Evolutionary conservation across 1,140 invertebrate genomes (phyloP).

Genomic region (Lysiphlebus fabarum): DNA sequence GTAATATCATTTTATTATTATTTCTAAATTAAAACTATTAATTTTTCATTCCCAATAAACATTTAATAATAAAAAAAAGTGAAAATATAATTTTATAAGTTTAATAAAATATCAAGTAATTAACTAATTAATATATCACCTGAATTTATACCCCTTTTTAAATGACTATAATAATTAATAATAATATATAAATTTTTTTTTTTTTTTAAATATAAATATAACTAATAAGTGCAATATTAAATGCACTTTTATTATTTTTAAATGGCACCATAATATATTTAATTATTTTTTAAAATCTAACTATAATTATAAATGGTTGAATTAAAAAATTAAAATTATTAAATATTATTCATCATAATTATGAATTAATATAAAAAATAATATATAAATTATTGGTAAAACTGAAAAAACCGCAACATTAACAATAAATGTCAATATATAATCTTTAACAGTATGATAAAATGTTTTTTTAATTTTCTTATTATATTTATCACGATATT

Average conservation of each 20-base stretch:
- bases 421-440: constrained; percentile 13
- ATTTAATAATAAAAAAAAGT: too few species aligned
- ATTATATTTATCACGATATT: background rate
- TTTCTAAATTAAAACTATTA: too few species aligned
- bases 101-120: too few species aligned
- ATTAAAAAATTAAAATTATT: background rate
- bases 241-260: too few species aligned
- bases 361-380: constrained; percentile 27
- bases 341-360: constrained; percentile 8
- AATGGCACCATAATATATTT: too few species aligned
- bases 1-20: too few species aligned
- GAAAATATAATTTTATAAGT: too few species aligned
- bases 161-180: too few species aligned
- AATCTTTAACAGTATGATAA: constrained; percentile 7
- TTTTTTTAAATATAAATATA: constrained; percentile 6
- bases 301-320: constrained; percentile 5
- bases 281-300: background rate
- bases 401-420: constrained; percentile 28
- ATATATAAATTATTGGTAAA: constrained; percentile 26
- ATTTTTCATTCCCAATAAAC: too few species aligned
- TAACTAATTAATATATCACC: too few species aligned
- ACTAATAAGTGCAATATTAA: background rate
- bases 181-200: background rate
- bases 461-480: constrained; percentile 4
- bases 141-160: too few species aligned